Conservation (phyloP, 2,113 vertebrate genomes). For the Emydocephalus ijimae region DNA sequence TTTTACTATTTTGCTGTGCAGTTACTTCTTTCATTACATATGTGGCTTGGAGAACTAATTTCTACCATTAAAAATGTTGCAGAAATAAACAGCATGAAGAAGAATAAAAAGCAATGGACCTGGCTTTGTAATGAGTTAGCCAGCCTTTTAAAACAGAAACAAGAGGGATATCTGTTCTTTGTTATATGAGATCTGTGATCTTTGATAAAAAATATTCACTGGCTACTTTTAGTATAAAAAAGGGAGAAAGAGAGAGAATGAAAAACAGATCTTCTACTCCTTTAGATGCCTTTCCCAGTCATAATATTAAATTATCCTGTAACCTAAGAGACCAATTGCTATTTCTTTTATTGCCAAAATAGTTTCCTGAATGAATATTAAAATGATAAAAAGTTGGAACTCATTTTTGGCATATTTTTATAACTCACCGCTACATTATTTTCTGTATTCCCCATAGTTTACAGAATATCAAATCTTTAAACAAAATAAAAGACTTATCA, state of each 20-base stretch:
- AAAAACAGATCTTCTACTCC: background rate
- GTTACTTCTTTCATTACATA: background rate
- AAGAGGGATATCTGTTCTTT: background rate
- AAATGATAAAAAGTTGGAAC: slow-evolving; percentile 18
- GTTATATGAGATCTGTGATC: background rate
- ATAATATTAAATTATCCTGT: slow-evolving; percentile 15
- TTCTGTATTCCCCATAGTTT: background rate
- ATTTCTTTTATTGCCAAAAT: slow-evolving; percentile 11
- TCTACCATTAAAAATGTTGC: background rate
- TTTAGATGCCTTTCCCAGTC: background rate
- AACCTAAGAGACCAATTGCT: background rate
- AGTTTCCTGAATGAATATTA: background rate
- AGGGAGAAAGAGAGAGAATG: background rate
- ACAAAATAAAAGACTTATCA: slow-evolving; percentile 9
- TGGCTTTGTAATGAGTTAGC: background rate
- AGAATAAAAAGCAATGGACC: background rate
- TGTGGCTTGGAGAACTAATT: background rate
- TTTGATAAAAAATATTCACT: background rate
- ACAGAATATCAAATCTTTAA: background rate
- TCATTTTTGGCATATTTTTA: slow-evolving; percentile 7
- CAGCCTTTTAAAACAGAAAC: background rate
- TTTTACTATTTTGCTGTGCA: background rate
- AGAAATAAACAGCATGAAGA: background rate
- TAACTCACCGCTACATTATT: background rate
- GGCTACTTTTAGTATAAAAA: background rate